Evolutionary conservation across 2,888 invertebrate genomes (phyloP).

Genomic region (Volucella bombylans): DNA sequence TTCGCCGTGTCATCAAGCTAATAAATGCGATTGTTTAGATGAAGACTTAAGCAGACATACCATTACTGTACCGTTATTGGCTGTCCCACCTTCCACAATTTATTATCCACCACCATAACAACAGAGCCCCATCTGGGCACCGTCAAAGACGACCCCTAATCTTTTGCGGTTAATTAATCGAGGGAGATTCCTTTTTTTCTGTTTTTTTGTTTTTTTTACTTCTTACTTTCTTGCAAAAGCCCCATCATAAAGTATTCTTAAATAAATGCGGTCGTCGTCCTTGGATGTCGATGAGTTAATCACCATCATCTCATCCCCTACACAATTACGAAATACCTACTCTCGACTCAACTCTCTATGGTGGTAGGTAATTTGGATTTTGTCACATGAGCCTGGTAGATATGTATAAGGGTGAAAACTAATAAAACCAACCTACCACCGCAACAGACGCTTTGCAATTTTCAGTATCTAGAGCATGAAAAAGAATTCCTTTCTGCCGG

Average conservation of each 20-base stretch:
- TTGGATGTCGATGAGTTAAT: constrained; percentile 15
- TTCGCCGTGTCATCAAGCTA: constrained; percentile 67
- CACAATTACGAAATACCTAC: constrained; percentile 14
- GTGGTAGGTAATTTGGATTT: constrained; percentile 23
- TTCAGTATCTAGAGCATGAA: constrained; percentile 32
- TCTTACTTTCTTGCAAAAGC: background rate
- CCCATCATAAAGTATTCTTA: constrained; percentile 38
- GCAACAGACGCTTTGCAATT: constrained; percentile 10
- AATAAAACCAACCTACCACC: constrained; percentile 20
- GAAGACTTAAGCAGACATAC: constrained; percentile 43
- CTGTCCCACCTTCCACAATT: constrained; percentile 41
- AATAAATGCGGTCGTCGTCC: constrained; percentile 7
- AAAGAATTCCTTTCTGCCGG: constrained; percentile 46
- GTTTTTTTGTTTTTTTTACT: background rate
- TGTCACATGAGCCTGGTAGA: constrained; percentile 44
- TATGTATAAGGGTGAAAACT: constrained; percentile 17
- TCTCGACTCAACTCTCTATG: background rate
- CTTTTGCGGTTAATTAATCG: constrained; percentile 65
- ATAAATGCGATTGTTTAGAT: constrained; percentile 70
- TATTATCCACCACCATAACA: constrained; percentile 16
- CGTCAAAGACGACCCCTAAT: constrained; percentile 49
- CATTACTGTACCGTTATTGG: constrained; percentile 36
- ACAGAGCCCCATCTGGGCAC: constrained; percentile 1
- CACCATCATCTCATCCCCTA: constrained; percentile 20
- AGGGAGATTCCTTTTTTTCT: constrained; percentile 19